These are phyloP conservation scores for Ancistrus triradiatus DNA, from an alignment of 2,113 vertebrate genomes.

Conservation along the genomic window DNA sequence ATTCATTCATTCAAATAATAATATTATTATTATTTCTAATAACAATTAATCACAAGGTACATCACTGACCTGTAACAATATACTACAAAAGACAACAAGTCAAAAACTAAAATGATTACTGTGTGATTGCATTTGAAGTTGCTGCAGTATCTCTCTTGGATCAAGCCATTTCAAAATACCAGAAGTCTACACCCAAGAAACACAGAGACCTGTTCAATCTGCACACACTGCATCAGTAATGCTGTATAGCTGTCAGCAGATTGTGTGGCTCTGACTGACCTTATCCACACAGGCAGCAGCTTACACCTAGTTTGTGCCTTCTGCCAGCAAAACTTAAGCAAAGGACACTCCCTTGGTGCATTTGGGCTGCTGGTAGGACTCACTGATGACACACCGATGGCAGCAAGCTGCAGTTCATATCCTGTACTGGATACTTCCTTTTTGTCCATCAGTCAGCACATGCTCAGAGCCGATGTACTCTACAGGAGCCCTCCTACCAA, in stretches of 20 bases:
- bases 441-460: background rate
- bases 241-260: constrained; percentile 35
- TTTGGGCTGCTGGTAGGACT: background rate
- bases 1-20: too few relatives aligned
- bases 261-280: constrained; percentile 17
- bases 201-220: constrained; percentile 31
- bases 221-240: constrained; percentile 52
- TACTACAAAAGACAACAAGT: background rate
- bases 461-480: background rate
- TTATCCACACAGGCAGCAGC: constrained; percentile 5
- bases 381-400: background rate
- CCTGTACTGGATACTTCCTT: background rate
- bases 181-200: constrained; percentile 51
- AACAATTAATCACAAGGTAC: too few relatives aligned
- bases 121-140: background rate
- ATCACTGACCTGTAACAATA: too few relatives aligned
- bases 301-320: background rate
- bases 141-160: constrained; percentile 7
- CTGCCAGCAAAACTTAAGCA: background rate
- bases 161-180: constrained; percentile 48
- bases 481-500: background rate
- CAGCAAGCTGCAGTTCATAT: background rate
- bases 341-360: background rate
- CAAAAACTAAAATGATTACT: background rate
- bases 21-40: too few relatives aligned